Conservation (phyloP, 1,140 invertebrate genomes). For the Drosophila serrata region DNA sequence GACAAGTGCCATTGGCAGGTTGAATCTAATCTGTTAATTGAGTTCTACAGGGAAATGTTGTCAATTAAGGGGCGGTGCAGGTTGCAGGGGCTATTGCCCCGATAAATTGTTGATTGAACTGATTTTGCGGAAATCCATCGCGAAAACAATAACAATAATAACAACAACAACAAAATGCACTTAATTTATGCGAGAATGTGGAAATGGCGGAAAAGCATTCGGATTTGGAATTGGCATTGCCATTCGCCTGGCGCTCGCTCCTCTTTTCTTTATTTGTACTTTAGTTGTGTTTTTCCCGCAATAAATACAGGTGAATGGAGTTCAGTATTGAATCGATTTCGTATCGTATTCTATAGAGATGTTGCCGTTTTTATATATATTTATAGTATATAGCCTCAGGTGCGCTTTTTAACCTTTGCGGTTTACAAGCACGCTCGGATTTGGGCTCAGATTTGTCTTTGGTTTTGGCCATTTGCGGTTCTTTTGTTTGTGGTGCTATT, state of each 20-base stretch:
- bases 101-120: slow-evolving; percentile 8
- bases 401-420: slow-evolving; percentile 44
- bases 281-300: slow-evolving; percentile 10
- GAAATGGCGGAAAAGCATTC: slow-evolving; percentile 40
- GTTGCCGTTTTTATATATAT: neutral
- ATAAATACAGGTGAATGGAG: slow-evolving; percentile 22
- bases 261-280: slow-evolving; percentile 14
- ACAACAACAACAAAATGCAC: slow-evolving; percentile 7
- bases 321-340: neutral
- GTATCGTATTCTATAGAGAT: slow-evolving; percentile 10
- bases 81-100: slow-evolving; percentile 16
- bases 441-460: slow-evolving; percentile 36
- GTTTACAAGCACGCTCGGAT: slow-evolving; percentile 22
- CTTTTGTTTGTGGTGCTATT: slow-evolving; percentile 40
- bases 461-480: slow-evolving; percentile 58
- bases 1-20: slow-evolving; percentile 16
- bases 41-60: slow-evolving; percentile 30
- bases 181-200: slow-evolving; percentile 52
- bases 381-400: slow-evolving; percentile 9
- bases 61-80: slow-evolving; percentile 35
- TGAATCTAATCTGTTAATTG: slow-evolving; percentile 45
- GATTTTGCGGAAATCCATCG: slow-evolving; percentile 38
- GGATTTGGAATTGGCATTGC: slow-evolving; percentile 2
- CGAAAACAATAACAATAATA: neutral
- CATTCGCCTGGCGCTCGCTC: slow-evolving; percentile 8